These are phyloP conservation scores for Ochropacha duplaris DNA, from an alignment of 2,888 invertebrate genomes.

Conservation along the genomic window DNA sequence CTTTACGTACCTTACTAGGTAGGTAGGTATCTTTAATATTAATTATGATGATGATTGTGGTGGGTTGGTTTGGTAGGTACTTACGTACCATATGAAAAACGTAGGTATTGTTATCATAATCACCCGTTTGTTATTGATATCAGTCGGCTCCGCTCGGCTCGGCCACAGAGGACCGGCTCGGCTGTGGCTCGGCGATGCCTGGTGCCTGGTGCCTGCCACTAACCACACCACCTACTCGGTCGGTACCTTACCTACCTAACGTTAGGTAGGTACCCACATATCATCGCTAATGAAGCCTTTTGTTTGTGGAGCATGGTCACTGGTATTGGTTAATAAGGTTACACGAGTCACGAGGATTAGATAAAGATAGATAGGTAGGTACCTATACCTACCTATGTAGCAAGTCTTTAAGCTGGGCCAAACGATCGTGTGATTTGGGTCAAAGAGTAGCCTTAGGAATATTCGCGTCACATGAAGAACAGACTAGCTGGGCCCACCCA, in stretches of 20 bases:
- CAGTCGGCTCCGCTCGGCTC: not conserved
- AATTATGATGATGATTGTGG: slow-evolving; percentile 8
- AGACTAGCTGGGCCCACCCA: too few relatives aligned
- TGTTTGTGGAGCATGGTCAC: not conserved
- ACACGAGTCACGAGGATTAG: not conserved
- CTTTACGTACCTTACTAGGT: too few relatives aligned
- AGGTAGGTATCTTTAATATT: too few relatives aligned
- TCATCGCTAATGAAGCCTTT: not conserved
- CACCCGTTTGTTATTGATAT: slow-evolving; percentile 1
- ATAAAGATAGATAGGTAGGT: not conserved
- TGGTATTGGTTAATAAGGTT: not conserved
- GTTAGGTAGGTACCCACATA: not conserved
- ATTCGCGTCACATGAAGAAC: too few relatives aligned
- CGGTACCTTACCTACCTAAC: too few relatives aligned
- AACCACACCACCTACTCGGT: too few relatives aligned
- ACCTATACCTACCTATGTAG: not conserved
- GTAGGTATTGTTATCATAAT: slow-evolving; percentile 3
- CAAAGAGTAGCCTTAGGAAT: too few relatives aligned
- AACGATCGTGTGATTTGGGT: too few relatives aligned
- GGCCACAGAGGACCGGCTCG: not conserved
- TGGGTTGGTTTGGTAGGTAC: not conserved
- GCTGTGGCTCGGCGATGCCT: too few relatives aligned
- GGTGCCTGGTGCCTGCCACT: too few relatives aligned
- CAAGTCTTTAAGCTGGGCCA: not conserved
- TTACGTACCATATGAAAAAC: not conserved